Evolutionary conservation across 2,888 invertebrate species (phyloP).

Genomic region (Rugalucina vietnamica): DNA sequence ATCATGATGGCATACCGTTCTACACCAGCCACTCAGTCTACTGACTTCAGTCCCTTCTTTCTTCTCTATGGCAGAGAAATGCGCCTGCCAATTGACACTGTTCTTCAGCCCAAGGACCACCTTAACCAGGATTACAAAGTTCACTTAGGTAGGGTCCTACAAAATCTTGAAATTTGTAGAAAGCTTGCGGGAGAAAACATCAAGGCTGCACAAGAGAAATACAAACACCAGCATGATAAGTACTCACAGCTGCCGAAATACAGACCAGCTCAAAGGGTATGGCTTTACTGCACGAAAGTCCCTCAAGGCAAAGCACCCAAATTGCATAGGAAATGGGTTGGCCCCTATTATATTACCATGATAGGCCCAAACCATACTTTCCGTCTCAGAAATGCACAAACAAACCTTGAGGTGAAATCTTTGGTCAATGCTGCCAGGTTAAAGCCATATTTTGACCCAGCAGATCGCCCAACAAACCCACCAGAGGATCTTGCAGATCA

Average conservation of each 20-base stretch:
- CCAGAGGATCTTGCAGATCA: constrained; percentile 20
- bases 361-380: constrained; percentile 33
- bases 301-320: constrained; percentile 40
- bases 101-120: constrained; percentile 26
- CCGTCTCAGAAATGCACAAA: constrained; percentile 19
- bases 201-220: constrained; percentile 26
- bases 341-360: constrained; percentile 38
- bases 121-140: constrained; percentile 8
- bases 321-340: constrained; percentile 31
- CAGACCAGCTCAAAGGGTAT: constrained; percentile 40
- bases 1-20: constrained; percentile 59
- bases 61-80: constrained; percentile 51
- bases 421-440: constrained; percentile 33
- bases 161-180: constrained; percentile 33
- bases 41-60: constrained; percentile 37
- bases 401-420: constrained; percentile 23
- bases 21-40: constrained; percentile 57
- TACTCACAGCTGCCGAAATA: constrained; percentile 21
- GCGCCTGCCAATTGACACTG: constrained; percentile 40
- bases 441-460: constrained; percentile 44
- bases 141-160: constrained; percentile 8
- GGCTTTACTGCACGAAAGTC: constrained; percentile 38
- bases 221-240: constrained; percentile 50
- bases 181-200: constrained; percentile 37
- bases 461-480: constrained; percentile 41